phyloP scores from a whole-genome alignment of 2,113 vertebrate species.

The Paramormyrops kingsleyae region DNA sequence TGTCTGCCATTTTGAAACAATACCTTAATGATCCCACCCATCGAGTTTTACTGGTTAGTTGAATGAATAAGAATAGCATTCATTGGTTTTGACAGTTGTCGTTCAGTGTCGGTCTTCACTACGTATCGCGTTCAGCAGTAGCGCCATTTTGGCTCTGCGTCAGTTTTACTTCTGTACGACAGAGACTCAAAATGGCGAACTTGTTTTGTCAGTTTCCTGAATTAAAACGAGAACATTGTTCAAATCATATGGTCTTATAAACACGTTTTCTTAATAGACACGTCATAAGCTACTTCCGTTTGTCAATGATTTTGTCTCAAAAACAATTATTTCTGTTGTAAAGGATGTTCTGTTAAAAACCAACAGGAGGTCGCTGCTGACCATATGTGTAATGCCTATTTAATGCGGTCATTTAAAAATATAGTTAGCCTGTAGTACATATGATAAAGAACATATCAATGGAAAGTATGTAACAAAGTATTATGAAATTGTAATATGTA shows the following conservation, averaged over 20 bases:
- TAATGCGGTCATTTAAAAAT: not conserved
- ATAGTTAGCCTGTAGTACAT: not conserved
- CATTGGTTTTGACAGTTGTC: conserved; percentile 35
- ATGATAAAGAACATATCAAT: not conserved
- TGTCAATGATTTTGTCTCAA: not conserved
- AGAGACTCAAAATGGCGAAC: conserved; percentile 11
- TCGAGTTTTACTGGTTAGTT: conserved; percentile 46
- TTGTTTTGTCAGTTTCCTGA: not conserved
- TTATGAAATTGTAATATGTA: not conserved
- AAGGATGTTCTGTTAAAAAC: not conserved
- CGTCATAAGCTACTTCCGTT: not conserved
- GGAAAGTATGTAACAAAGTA: not conserved
- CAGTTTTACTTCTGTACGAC: not conserved
- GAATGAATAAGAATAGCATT: conserved; percentile 33
- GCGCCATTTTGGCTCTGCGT: conserved; percentile 18
- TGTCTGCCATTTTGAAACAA: conserved; percentile 68
- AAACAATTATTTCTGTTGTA: not conserved
- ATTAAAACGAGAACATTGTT: not conserved
- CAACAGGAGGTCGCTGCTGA: not conserved
- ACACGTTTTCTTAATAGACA: not conserved
- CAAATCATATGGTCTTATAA: not conserved
- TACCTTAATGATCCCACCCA: conserved; percentile 41
- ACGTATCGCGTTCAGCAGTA: not conserved
- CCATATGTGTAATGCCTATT: not conserved
- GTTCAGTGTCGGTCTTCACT: conserved; percentile 2